phyloP scores from a whole-genome alignment of 2,797 vertebrate species.

The Myripristis murdjan region DNA sequence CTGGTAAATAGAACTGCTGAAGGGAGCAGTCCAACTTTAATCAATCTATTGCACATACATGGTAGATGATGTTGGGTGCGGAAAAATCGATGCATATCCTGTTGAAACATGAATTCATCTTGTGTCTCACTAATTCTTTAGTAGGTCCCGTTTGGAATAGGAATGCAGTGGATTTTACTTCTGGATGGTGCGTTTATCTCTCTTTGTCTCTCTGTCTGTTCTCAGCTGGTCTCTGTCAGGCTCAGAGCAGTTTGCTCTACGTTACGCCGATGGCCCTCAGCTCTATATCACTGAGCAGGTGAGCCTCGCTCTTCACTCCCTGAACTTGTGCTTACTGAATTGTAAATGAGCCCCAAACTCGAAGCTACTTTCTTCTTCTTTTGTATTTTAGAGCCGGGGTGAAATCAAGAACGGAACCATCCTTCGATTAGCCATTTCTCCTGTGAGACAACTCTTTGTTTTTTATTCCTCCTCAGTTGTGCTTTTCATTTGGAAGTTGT shows the following conservation, averaged over 20 bases:
- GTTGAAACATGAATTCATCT: slow-evolving; percentile 22
- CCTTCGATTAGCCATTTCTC: slow-evolving; percentile 95
- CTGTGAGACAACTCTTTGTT: slow-evolving; percentile 84
- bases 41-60: slow-evolving; percentile 50
- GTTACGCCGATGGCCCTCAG: slow-evolving; percentile 97
- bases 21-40: slow-evolving; percentile 49
- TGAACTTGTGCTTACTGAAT: not conserved
- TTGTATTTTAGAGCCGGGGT: slow-evolving; percentile 89
- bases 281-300: slow-evolving; percentile 99
- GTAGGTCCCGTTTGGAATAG: not conserved
- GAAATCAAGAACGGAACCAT: slow-evolving; percentile 99
- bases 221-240: slow-evolving; percentile 96
- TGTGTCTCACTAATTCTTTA: not conserved
- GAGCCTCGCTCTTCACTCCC: slow-evolving; percentile 30
- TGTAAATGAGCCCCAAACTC: not conserved
- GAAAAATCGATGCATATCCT: slow-evolving; percentile 7
- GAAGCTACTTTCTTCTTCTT: not conserved
- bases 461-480: not conserved
- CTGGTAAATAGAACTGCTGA: slow-evolving; percentile 50
- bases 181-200: slow-evolving; percentile 2
- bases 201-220: slow-evolving; percentile 29
- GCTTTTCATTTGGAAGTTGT: not conserved
- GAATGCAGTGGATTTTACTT: slow-evolving; percentile 7
- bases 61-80: slow-evolving; percentile 17
- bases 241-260: slow-evolving; percentile 95